Conservation (phyloP, 64 coral and sea anemone species). For the Montipora cactus region DNA sequence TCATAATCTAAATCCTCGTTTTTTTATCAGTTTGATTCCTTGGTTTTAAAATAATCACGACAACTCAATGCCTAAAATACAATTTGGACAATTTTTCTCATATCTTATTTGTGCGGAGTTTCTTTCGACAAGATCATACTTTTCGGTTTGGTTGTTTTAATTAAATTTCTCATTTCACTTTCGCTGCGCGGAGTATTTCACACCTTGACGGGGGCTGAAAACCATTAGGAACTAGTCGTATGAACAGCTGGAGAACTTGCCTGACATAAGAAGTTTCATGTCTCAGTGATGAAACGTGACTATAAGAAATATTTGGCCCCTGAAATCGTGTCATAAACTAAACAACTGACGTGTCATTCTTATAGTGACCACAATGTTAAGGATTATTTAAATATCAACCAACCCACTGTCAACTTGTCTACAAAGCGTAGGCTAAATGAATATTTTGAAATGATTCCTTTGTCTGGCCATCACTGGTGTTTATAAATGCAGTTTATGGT, state of each 20-base stretch:
- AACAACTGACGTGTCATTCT: too few relatives aligned
- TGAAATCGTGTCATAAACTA: too few relatives aligned
- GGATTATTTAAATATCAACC: slow-evolving; percentile 32
- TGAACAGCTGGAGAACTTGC: too few relatives aligned
- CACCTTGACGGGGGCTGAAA: background rate
- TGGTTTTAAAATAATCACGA: too few relatives aligned
- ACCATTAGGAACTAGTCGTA: too few relatives aligned
- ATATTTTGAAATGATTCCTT: background rate
- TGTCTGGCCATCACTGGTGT: background rate
- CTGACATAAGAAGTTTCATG: too few relatives aligned
- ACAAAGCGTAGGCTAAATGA: background rate
- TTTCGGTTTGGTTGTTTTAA: background rate
- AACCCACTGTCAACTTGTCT: slow-evolving; percentile 6
- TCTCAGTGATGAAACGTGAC: too few relatives aligned
- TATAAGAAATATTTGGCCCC: too few relatives aligned
- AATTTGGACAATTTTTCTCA: too few relatives aligned
- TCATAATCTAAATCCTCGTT: too few relatives aligned
- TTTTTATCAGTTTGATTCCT: too few relatives aligned
- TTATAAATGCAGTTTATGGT: background rate
- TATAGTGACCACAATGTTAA: background rate
- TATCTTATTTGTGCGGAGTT: background rate
- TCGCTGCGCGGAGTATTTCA: background rate
- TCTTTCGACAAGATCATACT: background rate
- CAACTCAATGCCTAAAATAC: too few relatives aligned
- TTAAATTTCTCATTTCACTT: background rate